These are phyloP conservation scores for Leptosomus discolor DNA, from an alignment of 2,113 vertebrate species.

Conservation along the genomic window DNA sequence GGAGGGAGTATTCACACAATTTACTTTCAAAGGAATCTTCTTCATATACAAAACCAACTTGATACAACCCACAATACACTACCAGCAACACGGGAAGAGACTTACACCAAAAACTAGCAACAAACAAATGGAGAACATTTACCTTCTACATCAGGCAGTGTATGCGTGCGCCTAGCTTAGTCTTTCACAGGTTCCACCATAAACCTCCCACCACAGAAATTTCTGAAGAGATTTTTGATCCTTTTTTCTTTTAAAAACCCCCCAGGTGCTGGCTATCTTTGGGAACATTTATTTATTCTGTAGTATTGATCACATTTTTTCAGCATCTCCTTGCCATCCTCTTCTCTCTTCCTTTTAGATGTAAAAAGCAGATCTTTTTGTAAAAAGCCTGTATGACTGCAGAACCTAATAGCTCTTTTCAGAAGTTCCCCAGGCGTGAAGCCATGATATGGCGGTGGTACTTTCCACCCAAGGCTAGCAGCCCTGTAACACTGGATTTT, in stretches of 20 bases:
- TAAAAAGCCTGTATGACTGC: not conserved
- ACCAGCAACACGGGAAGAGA: not conserved
- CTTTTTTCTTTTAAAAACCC: not conserved
- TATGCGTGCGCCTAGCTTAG: not conserved
- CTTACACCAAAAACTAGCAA: not conserved
- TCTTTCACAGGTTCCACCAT: not conserved
- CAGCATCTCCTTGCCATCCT: not conserved
- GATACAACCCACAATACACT: not conserved
- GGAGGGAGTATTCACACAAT: not conserved
- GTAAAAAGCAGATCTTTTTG: not conserved
- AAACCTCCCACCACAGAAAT: not conserved
- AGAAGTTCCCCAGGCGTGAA: not conserved
- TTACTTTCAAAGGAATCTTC: constrained; percentile 6
- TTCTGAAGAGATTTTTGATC: not conserved
- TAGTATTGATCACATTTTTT: not conserved
- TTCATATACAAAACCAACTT: not conserved
- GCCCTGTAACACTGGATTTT: not conserved
- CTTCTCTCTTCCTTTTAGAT: not conserved
- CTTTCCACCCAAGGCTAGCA: not conserved
- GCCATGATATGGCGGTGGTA: not conserved
- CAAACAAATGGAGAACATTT: not conserved
- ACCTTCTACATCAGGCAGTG: not conserved
- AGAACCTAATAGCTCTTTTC: not conserved
- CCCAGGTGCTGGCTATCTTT: not conserved
- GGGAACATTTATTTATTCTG: not conserved